Base-by-base conservation (phyloP, 1,140 invertebrate genomes). In the Caenorhabditis inopinata region DNA sequence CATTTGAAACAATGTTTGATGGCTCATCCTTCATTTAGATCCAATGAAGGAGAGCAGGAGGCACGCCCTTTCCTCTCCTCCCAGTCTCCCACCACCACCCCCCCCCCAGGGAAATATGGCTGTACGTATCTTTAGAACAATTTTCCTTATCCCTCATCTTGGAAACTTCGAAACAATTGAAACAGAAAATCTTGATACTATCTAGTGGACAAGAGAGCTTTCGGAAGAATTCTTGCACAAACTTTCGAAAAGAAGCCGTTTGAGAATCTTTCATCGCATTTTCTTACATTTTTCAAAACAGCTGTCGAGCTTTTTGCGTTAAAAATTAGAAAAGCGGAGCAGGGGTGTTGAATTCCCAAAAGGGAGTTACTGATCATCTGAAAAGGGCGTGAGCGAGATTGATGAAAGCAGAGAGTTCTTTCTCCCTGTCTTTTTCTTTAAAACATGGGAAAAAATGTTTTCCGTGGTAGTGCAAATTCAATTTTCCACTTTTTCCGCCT, bases 1-100 rank as follows among this genome's bases (percentile, higher is more conserved):
- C n/a, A n/a, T n/a, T 42, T 23, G 58, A 68, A 68, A 68, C 58
- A 68, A 68, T 68, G 58, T 68, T 68, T 68, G 27, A 68, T 68
- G 58, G 58, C 58, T 68, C 58, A 68, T 68, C 58, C 58, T 68
- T 68, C 58, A 68, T 68, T 68, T 68, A 25, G 58, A 68, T 68
- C 23, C 35, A 68, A 68, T 68, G 32, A 68, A 68, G 38, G 58
- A 25, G 27, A 7, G n/a, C n/a, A n/a, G n/a, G n/a, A n/a, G n/a
- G n/a, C n/a, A n/a, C n/a, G n/a, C n/a, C n/a, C n/a, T n/a, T n/a
- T n/a, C n/a, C n/a, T n/a, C n/a, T n/a, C n/a, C n/a, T n/a, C n/a
- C n/a, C n/a, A n/a, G n/a, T n/a, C n/a, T n/a, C n/a, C 16, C 25
- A 7, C 27, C 14, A 25, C 35, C 53, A 32, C 27, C 7, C 5